phyloP scores from a whole-genome alignment of 2,113 vertebrate genomes.

The Mobula hypostoma region DNA sequence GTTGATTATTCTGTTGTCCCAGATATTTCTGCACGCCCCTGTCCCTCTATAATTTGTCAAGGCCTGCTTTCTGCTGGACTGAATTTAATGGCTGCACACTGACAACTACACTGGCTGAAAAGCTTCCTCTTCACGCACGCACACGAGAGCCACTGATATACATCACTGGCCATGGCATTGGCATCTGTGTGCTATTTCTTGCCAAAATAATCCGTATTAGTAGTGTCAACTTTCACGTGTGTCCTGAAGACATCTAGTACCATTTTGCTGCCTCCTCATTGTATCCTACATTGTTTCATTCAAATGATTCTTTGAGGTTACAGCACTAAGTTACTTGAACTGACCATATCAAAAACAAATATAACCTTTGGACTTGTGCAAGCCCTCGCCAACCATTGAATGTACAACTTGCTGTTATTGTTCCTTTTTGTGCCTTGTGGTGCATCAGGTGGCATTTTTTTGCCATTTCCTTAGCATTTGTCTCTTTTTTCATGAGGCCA shows the following conservation, averaged over 20 bases:
- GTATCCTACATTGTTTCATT: neutral
- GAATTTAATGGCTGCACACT: neutral
- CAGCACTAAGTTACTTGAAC: neutral
- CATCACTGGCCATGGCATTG: neutral
- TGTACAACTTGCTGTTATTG: neutral
- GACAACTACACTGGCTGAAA: neutral
- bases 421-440: no score
- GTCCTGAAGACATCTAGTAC: neutral
- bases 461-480: no score
- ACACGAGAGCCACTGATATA: neutral
- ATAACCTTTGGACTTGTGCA: neutral
- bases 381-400: neutral
- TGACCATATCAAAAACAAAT: neutral
- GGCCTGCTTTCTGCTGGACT: neutral
- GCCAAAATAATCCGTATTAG: neutral
- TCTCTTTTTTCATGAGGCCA: no score
- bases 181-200: neutral
- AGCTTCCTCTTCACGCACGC: neutral
- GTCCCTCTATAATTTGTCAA: neutral
- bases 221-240: neutral
- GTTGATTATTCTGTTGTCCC: neutral
- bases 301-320: neutral
- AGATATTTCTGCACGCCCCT: no score
- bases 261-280: neutral
- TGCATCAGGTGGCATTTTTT: no score